Evolutionary conservation across 2,797 vertebrate species (phyloP).

Genomic region (Meriones psammophilus): DNA sequence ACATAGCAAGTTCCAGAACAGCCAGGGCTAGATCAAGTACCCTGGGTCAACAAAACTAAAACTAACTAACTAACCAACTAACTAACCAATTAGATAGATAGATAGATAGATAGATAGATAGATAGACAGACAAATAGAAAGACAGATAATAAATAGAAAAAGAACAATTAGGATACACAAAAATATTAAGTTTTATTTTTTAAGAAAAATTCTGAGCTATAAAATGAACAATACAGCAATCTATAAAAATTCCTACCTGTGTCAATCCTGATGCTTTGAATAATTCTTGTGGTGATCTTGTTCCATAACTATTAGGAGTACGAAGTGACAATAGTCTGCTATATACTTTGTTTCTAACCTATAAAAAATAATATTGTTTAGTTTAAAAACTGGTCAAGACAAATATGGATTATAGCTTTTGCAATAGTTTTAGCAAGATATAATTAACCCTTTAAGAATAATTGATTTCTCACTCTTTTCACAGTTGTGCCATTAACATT

Average conservation of each 20-base stretch:
- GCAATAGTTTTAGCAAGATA: neutral
- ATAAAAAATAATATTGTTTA: slow-evolving; percentile 68
- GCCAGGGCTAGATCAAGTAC: neutral
- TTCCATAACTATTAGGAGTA: slow-evolving; percentile 94
- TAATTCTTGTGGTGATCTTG: slow-evolving; percentile 96
- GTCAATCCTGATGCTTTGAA: slow-evolving; percentile 96
- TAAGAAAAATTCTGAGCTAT: slow-evolving; percentile 27
- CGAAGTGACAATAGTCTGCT: slow-evolving; percentile 94
- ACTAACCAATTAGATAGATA: no score
- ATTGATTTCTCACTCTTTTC: neutral
- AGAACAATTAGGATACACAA: neutral
- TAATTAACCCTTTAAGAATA: slow-evolving; percentile 12
- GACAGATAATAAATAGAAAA: neutral
- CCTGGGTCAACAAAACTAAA: neutral
- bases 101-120: neutral
- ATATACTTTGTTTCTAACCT: slow-evolving; percentile 97
- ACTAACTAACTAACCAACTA: neutral
- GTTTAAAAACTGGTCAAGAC: slow-evolving; percentile 53
- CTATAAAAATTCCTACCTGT: slow-evolving; percentile 90
- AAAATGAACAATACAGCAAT: neutral
- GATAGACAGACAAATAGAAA: no score
- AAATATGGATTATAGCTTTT: slow-evolving; percentile 39
- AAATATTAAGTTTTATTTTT: slow-evolving; percentile 67
- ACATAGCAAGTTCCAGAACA: neutral
- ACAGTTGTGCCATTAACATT: neutral